Percentiles rank a stretch among this genome's conserved stretches.
phyloP scores from a whole-genome alignment of 2,113 vertebrate genomes.

The Lates calcarifer region DNA sequence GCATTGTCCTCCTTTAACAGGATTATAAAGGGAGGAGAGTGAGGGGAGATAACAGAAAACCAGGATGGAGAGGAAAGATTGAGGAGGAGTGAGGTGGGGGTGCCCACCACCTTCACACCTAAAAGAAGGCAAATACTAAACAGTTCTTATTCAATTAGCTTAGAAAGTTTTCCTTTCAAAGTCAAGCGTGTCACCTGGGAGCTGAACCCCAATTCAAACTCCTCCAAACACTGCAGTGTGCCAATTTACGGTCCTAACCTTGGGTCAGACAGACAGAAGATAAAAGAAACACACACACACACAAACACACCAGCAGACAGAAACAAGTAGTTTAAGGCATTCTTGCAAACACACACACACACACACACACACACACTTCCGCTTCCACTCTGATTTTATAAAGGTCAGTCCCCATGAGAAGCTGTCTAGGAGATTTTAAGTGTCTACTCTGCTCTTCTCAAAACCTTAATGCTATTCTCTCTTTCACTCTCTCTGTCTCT shows the following conservation, averaged over 20 bases:
- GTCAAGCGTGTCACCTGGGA: constrained; percentile 72
- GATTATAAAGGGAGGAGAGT: constrained; percentile 37
- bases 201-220: constrained; percentile 53
- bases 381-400: constrained; percentile 69
- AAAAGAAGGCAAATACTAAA: constrained; percentile 43
- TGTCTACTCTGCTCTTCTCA: constrained; percentile 50
- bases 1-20: constrained; percentile 19
- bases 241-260: constrained; percentile 77
- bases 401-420: constrained; percentile 75
- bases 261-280: constrained; percentile 57
- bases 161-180: constrained; percentile 77
- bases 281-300: constrained; percentile 22
- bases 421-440: constrained; percentile 57
- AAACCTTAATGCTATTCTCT: constrained; percentile 52
- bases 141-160: constrained; percentile 70
- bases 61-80: constrained; percentile 3
- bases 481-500: neutral
- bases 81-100: constrained; percentile 16
- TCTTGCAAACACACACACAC: constrained; percentile 25
- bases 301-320: constrained; percentile 3
- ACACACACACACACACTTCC: constrained; percentile 37
- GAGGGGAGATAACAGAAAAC: constrained; percentile 29
- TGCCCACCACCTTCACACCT: too few relatives aligned
- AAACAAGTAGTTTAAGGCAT: constrained; percentile 14
- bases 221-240: constrained; percentile 62